Evolutionary conservation across 2,797 vertebrate species (phyloP).

Genomic region (Cryptoprocta ferox): DNA sequence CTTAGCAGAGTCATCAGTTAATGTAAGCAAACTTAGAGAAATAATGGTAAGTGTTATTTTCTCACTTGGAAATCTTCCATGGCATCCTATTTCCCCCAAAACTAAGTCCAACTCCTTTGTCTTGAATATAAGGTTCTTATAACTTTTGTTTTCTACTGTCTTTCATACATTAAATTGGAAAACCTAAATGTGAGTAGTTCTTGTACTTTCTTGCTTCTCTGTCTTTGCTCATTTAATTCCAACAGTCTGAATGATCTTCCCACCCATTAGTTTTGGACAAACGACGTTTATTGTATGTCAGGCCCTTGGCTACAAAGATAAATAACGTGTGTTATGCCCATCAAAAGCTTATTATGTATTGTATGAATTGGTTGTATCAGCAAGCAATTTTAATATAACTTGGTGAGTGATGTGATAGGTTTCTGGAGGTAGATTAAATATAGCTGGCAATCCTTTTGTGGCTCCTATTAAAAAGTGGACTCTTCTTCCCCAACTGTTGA

Average conservation of each 20-base stretch:
- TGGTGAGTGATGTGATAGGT: not conserved
- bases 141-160: not conserved
- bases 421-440: not conserved
- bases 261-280: not conserved
- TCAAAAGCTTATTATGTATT: not conserved
- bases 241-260: not conserved
- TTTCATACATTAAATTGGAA: not conserved
- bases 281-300: not conserved
- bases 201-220: not conserved
- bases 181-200: not conserved
- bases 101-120: not conserved
- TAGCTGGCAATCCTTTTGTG: not conserved
- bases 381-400: not conserved
- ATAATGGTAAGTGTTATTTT: not conserved
- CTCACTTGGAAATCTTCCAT: not conserved
- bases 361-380: not conserved
- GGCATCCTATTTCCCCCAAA: not conserved
- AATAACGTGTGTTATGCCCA: not conserved
- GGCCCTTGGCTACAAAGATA: not conserved
- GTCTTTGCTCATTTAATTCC: not conserved
- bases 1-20: not conserved
- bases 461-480: not conserved
- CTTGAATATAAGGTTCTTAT: not conserved
- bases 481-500: not conserved
- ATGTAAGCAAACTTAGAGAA: not conserved